Base-by-base conservation (phyloP, 2,888 invertebrate genomes). In the Dolichopus griseipennis region DNA sequence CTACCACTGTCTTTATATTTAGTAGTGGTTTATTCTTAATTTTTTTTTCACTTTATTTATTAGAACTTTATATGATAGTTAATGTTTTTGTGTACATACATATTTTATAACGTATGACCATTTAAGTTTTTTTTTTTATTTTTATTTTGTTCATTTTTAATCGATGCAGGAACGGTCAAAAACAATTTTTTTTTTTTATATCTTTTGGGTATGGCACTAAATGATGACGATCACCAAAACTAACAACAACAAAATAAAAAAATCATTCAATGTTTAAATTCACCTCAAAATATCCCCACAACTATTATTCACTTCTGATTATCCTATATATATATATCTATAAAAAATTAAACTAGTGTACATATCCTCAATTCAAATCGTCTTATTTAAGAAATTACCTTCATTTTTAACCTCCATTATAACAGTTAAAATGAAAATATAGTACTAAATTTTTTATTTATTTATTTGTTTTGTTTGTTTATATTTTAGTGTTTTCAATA, bases 201-300 rank as follows among this genome's bases (percentile, higher is more conserved):
- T 52, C n/a, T 52, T 52, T 52, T 52, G 52, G 52, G 52, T 18
- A 52, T 52, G 52, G 52, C 52, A 52, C 52, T 12, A 52, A 52
- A 52, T 52, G 52, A 52, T 52, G 52, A 52, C n/a, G 52, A 52
- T n/a, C 15, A 52, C 18, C n/a, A 52, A 52, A 52, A n/a, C n/a
- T n/a, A n/a, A n/a, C n/a, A n/a, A n/a, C n/a, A 52, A 27, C 3
- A 27, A 27, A 27, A 27, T 4, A 27, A 27, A 27, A 27, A 27
- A 27, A 27, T 5, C 27, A 27, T 27, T 27, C 5, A 27, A 27
- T 27, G 27, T 27, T 27, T 2, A 27, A 27, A 27, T 27, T 27
- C 8, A 41, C 41, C 41, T 41, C 41, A 41, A 9, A 9, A 41
- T 41, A 12, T 41, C 41, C 41, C 2, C 27, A 27, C 27, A 27